These are phyloP conservation scores for Drosophila siamana DNA, from an alignment of 2,888 invertebrate genomes.

Conservation along the genomic window DNA sequence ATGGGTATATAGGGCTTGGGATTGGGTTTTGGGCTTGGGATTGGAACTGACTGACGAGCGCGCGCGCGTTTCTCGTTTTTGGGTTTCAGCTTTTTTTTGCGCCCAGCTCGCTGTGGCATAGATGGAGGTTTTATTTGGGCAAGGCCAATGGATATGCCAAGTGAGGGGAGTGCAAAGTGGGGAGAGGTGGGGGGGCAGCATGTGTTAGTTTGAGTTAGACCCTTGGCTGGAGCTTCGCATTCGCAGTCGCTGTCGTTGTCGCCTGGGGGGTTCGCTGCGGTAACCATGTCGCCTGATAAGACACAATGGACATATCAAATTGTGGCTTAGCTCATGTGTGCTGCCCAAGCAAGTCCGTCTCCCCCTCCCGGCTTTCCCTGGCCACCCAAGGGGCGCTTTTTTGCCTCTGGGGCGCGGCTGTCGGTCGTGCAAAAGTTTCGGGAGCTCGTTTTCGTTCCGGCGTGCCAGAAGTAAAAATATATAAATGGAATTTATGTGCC, in stretches of 20 bases:
- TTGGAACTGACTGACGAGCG: slow-evolving; percentile 68
- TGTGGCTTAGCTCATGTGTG: slow-evolving; percentile 79
- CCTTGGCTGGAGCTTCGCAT: slow-evolving; percentile 35
- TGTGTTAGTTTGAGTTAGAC: slow-evolving; percentile 71
- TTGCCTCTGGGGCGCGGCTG: slow-evolving; percentile 61
- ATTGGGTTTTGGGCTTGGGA: slow-evolving; percentile 13
- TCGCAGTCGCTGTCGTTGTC: too few relatives aligned
- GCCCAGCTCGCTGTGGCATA: slow-evolving; percentile 33
- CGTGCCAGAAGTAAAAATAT: slow-evolving; percentile 60
- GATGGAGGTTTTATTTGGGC: slow-evolving; percentile 73
- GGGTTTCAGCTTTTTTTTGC: slow-evolving; percentile 27
- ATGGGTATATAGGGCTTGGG: slow-evolving; percentile 40
- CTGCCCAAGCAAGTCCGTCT: neutral
- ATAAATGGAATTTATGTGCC: slow-evolving; percentile 79
- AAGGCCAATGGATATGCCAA: slow-evolving; percentile 72
- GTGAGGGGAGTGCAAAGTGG: slow-evolving; percentile 48
- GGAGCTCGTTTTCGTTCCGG: slow-evolving; percentile 34
- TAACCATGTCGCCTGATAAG: slow-evolving; percentile 83
- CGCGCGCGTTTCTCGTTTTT: slow-evolving; percentile 69
- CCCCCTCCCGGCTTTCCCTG: neutral
- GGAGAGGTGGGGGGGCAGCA: slow-evolving; percentile 19
- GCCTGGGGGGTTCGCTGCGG: slow-evolving; percentile 73
- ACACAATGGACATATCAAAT: slow-evolving; percentile 84
- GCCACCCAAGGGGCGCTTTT: slow-evolving; percentile 43
- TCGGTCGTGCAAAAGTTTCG: slow-evolving; percentile 31